Evolutionary conservation across 2,888 invertebrate genomes (phyloP), one percentile per base, ranked within the genome.

Genomic region (Perizoma affinitatum): DNA sequence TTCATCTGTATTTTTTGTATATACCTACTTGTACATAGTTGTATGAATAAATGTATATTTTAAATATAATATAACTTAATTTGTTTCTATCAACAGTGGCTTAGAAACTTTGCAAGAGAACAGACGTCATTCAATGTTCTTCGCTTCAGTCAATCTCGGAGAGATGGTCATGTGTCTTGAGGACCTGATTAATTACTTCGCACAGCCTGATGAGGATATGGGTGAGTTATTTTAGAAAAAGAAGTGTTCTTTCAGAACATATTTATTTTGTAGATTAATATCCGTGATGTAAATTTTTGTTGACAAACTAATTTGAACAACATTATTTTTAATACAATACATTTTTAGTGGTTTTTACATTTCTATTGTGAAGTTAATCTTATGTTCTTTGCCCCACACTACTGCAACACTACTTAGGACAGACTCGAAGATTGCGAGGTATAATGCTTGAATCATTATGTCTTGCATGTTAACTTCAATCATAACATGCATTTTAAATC

Each of bases 151-250:
- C 4, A 98, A 99, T 86, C 94, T 99, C 11, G 96, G 96, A 61
- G 99, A 99, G 89, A 99, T 99, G 96, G 97, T 99, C 52, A 99
- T 98, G 97, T 98, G 99, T 79, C 94, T 99, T 59, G 99, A 99
- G 83, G 99, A 99, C 93, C 94, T 99, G 69, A 99, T 99, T 76
- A 99, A 98, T 85, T 99, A 99, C 88, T 99, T 99, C 89, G 98
- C 98, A 5, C 99, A 99, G 80, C 99, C 99, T 0, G 97, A 97
- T 73, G 98, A 98, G 76, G 98, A 99, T 76, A 98, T 98, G 95
- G 98, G 98, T 98, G 90, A 84, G 88, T 68, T 11, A 22, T 10
- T 41, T n/a, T n/a, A n/a, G n/a, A 41, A 9, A n/a, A 41, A 5
- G 11, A 38, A 40, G 6, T 42, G 10, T 36, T 33, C 8, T 38